Evolutionary conservation across 2,797 vertebrate species (phyloP).

Genomic region (Phaenicophaeus curvirostris): DNA sequence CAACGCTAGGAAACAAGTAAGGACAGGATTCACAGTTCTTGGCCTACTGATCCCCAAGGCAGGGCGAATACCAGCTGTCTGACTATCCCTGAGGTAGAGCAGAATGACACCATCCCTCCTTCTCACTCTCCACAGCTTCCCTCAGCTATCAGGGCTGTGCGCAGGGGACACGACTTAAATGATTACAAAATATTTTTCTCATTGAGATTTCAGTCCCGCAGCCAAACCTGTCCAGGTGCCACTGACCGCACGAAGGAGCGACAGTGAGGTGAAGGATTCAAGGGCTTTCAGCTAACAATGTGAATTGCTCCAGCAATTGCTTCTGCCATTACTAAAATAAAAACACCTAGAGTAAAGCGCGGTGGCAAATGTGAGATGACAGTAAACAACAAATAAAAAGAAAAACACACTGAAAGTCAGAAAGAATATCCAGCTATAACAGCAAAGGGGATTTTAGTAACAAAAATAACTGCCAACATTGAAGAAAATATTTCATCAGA

Average conservation of each 20-base stretch:
- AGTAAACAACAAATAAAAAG: not conserved
- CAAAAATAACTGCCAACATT: not conserved
- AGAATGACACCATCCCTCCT: not conserved
- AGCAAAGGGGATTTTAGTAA: not conserved
- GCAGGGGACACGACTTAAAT: not conserved
- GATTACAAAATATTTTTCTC: not conserved
- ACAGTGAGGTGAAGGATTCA: not conserved
- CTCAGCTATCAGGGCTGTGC: not conserved
- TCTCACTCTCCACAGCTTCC: not conserved
- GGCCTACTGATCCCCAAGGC: not conserved
- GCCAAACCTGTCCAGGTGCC: not conserved
- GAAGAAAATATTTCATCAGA: constrained; percentile 14
- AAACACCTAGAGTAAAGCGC: not conserved
- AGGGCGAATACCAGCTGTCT: not conserved
- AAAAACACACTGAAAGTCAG: not conserved
- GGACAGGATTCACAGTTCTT: not conserved
- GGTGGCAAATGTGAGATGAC: not conserved
- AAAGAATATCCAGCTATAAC: not conserved
- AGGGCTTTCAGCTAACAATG: not conserved
- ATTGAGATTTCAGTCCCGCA: not conserved
- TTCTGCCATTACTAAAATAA: not conserved
- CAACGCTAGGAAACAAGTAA: not conserved
- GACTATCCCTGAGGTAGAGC: not conserved
- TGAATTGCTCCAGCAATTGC: not conserved
- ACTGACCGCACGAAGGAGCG: not conserved